Evolutionary conservation across 2,888 invertebrate species (phyloP), one percentile per base, ranked within the genome.

Genomic region (Apamea crenata): DNA sequence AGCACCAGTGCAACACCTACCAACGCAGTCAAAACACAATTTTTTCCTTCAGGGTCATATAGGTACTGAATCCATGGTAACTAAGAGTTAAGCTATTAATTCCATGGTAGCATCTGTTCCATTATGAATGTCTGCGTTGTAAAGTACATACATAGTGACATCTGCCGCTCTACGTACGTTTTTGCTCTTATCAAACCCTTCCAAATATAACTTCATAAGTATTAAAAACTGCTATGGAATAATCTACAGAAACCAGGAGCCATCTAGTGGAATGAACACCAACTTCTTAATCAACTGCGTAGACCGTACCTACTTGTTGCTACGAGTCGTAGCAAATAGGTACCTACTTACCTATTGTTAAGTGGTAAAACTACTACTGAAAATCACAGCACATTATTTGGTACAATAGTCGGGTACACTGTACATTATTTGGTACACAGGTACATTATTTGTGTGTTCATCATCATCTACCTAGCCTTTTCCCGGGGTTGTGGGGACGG

Each of bases 261-360:
- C 81, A 70, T 25, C 81, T 75, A 71, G 61, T 67, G 53, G 59
- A 61, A 32, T 47, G 5, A 50, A 25, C 7, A n/a, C 14, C 14
- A 56, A 76, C 53, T 66, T 44, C n/a, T 53, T 32, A 76, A n/a
- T n/a, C n/a, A n/a, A 44, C 63, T 36, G 10, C 70, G 36, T 53
- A 32, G 32, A 25, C 32, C 25, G 25, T 29, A 29, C 16, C 32
- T 29, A 29, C 16, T 14, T 25, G 10, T 53, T 25, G 53, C 53
- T 70, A 53, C 16, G 70, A 53, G 5, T 70, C 70, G 25, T 36
- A 53, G n/a, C 36, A 36, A 70, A 32, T 36, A 21, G 63, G 7
- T 61, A 61, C 2, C 10, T 29, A 29, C 32, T 32, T 21, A 10
- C 3, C 21, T 32, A 21, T 63, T 63, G 10, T 21, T 65, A 5